Conservation (phyloP, 1,140 invertebrate species). For the Drosophila miranda region DNA sequence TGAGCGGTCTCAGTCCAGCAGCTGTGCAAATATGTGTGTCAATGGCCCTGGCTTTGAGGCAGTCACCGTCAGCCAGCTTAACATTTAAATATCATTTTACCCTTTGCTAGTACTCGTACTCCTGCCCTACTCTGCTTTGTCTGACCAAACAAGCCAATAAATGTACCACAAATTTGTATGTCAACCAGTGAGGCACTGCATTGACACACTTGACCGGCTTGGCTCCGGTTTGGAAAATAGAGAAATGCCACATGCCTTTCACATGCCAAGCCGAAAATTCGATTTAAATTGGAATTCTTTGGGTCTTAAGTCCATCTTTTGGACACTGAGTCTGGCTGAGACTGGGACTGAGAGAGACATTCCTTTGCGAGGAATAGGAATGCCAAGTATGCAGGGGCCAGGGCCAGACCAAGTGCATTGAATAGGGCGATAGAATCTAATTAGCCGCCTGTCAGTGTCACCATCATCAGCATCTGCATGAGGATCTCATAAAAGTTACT, state of each 20-base stretch:
- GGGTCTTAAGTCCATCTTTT: slow-evolving; percentile 25
- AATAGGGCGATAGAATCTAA: slow-evolving; percentile 53
- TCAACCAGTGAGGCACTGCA: slow-evolving; percentile 67
- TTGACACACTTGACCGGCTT: slow-evolving; percentile 67
- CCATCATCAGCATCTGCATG: background rate
- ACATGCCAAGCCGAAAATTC: slow-evolving; percentile 70
- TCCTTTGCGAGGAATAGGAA: slow-evolving; percentile 13
- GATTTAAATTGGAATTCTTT: slow-evolving; percentile 79
- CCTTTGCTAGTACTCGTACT: background rate
- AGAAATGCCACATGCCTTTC: slow-evolving; percentile 60
- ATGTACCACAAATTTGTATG: slow-evolving; percentile 79
- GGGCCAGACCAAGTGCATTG: slow-evolving; percentile 36
- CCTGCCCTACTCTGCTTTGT: slow-evolving; percentile 1
- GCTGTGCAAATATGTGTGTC: slow-evolving; percentile 75
- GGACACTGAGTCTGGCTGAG: background rate
- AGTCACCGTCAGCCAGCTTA: slow-evolving; percentile 45
- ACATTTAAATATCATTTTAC: slow-evolving; percentile 45
- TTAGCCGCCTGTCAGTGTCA: slow-evolving; percentile 59
- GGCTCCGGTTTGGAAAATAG: slow-evolving; percentile 44
- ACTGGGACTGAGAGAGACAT: background rate
- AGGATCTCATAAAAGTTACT: slow-evolving; percentile 68
- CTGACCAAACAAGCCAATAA: slow-evolving; percentile 78
- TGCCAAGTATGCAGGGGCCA: slow-evolving; percentile 22
- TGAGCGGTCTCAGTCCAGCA: slow-evolving; percentile 41
- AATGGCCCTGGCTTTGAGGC: slow-evolving; percentile 49